Base-by-base conservation (phyloP, 2,888 invertebrate genomes). In the Megastigmus dorsalis region DNA sequence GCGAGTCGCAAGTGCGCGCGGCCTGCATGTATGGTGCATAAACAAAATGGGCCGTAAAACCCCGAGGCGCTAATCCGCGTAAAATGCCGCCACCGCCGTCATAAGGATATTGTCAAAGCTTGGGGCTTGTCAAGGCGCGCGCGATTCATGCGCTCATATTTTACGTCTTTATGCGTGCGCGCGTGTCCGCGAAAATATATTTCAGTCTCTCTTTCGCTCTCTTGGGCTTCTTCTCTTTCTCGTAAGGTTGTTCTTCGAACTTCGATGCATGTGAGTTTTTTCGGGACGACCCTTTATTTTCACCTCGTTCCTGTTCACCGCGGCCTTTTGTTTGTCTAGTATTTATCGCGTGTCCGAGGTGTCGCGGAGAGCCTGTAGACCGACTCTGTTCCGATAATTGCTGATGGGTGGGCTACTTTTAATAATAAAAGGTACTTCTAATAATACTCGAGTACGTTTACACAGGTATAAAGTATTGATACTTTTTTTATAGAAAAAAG, bases 81-180 rank as follows among this genome's bases (percentile, higher is more conserved):
- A 79, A 79, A 79, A 79, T 79, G 79, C 79, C 76, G 77, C 75
- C 81, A n/a, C n/a, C 13, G 38, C n/a, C 50, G 60, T 3, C 26
- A 20, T 79, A 79, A 82, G 82, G 79, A 83, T 83, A 84, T 83
- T 84, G 84, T 84, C 84, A 84, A 83, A 83, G 81, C 28, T 26
- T 80, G 79, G 81, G 79, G 30, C n/a, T 78, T 81, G 81, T 69
- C 65, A 48, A 79, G 79, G 78, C 78, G 50, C 48, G 74, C 26
- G 76, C 83, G 84, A 84, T 84, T 84, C 84, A 84, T 84, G 80
- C 79, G 82, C 81, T 82, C 83, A 83, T 84, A 84, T 83, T 83
- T 84, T 83, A 84, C 79, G 77, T 81, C 82, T 83, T 84, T 84
- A 83, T 84, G 82, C 82, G 81, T 80, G 75, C 80, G 79, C 80